Percentiles rank a stretch among this genome's conserved stretches.
Conservation (phyloP, 1,140 invertebrate species). For the Oncopodura yosiiana region DNA sequence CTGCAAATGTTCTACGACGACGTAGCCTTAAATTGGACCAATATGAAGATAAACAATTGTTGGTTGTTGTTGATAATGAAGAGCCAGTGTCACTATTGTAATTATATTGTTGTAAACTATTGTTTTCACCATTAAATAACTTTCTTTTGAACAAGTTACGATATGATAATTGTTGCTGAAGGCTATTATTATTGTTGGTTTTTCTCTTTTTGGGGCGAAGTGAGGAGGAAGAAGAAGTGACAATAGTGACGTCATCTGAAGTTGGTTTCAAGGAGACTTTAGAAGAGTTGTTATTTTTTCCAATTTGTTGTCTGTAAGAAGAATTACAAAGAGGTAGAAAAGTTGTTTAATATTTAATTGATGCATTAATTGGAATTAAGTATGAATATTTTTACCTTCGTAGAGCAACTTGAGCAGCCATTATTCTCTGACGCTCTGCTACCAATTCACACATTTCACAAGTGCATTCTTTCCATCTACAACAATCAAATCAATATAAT, state of each 20-base stretch:
- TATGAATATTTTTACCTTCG: conserved; percentile 36
- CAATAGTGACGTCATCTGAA: no score
- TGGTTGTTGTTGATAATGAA: no score
- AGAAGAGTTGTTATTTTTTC: conserved; percentile 22
- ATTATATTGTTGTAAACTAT: no score
- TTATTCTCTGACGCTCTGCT: conserved; percentile 73
- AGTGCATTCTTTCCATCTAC: conserved; percentile 60
- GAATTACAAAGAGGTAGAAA: not conserved
- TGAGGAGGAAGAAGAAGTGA: no score
- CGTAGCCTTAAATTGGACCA: conserved; percentile 19
- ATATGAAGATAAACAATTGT: no score
- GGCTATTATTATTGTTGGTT: no score
- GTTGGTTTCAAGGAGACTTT: not conserved
- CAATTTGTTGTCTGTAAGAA: conserved; percentile 25
- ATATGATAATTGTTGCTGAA: no score
- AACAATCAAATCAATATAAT: not conserved
- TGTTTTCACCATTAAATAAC: no score
- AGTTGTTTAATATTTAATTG: not conserved
- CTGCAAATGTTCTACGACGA: conserved; percentile 24
- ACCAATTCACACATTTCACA: conserved; percentile 80
- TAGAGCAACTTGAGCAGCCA: conserved; percentile 69
- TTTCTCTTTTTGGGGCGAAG: no score
- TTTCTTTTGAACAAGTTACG: conserved; percentile 6
- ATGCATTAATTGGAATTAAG: not conserved
- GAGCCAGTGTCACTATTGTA: no score